Base-by-base conservation (phyloP, 2,797 vertebrate genomes). In the Scarus forsteni region DNA sequence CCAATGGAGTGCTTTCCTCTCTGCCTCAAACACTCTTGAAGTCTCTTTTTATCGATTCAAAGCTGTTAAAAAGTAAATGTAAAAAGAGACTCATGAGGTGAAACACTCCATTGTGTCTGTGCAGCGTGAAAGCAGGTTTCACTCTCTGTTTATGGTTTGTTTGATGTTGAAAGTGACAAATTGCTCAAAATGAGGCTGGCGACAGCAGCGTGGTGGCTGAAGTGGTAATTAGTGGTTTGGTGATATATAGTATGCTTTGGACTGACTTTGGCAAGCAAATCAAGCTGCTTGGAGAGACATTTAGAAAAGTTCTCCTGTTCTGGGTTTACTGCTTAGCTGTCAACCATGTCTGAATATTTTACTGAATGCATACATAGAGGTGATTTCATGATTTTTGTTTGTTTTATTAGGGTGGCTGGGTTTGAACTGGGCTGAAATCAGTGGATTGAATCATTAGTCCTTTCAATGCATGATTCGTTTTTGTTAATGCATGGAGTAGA, bases 71-170 rank as follows among this genome's bases (percentile, higher is more conserved):
- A 4, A 12, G 12, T 43, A 43, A 43, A 43, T 7, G 38, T 13
- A 40, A 18, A 34, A 11, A 10, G 0, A 35, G 11, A n/a, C 8
- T 35, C 1, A 19, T 19, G 14, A 70, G 19, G 50, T 56, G 43
- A 9, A 18, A 73, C 49, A 0, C 79, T 84, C 75, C 67, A 42
- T 60, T 42, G 87, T 71, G 75, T 80, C 70, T 76, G 43, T 68
- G 82, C 61, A 46, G 66, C 74, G 70, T 72, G 78, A 60, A 39
- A 90, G 92, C 92, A 88, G 91, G 83, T 92, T 92, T 89, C 85
- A 77, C 78, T 62, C 70, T 84, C 52, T 69, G 73, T 86, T 86
- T 89, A 80, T 84, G 85, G 88, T 90, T 76, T 90, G 81, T 88
- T 89, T 77, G 79, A 74, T 85, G 77, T 72, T 80, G 60, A 80